Conservation (phyloP, 1,140 invertebrate genomes). For the Lordiphosa clarofinis region DNA sequence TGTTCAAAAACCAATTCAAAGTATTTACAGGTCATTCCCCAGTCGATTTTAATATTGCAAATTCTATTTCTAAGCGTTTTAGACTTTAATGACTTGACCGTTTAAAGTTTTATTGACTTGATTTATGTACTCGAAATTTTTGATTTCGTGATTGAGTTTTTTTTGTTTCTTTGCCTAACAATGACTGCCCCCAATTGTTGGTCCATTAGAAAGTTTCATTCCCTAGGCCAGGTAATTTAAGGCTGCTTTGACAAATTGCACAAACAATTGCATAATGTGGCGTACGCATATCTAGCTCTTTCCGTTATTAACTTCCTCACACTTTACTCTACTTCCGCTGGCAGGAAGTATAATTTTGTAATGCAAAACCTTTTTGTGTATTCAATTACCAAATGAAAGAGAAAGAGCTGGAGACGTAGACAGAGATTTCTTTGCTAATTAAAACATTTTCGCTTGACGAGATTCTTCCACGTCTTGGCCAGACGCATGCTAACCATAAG, state of each 20-base stretch:
- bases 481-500: slow-evolving; percentile 50
- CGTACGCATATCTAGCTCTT: slow-evolving; percentile 35
- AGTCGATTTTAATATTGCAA: slow-evolving; percentile 13
- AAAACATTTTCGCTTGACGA: slow-evolving; percentile 55
- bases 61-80: slow-evolving; percentile 20
- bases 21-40: slow-evolving; percentile 2
- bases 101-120: slow-evolving; percentile 48
- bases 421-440: slow-evolving; percentile 37
- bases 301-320: slow-evolving; percentile 28
- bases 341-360: slow-evolving; percentile 23
- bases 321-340: slow-evolving; percentile 17
- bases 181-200: slow-evolving; percentile 23
- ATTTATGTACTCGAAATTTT: slow-evolving; percentile 49
- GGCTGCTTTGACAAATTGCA: too few species aligned
- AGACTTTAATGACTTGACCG: slow-evolving; percentile 58
- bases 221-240: slow-evolving; percentile 40
- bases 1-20: too few species aligned
- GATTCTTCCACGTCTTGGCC: slow-evolving; percentile 59
- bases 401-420: too few species aligned
- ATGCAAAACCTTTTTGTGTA: slow-evolving; percentile 21
- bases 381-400: slow-evolving; percentile 22
- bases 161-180: slow-evolving; percentile 33
- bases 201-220: slow-evolving; percentile 39
- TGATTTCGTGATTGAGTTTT: slow-evolving; percentile 38
- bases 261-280: slow-evolving; percentile 10